A percentile compares a stretch with the other conserved stretches of the same genome.
Conservation (phyloP, 2,113 vertebrate genomes). For the Sinocyclocheilus rhinocerous region DNA sequence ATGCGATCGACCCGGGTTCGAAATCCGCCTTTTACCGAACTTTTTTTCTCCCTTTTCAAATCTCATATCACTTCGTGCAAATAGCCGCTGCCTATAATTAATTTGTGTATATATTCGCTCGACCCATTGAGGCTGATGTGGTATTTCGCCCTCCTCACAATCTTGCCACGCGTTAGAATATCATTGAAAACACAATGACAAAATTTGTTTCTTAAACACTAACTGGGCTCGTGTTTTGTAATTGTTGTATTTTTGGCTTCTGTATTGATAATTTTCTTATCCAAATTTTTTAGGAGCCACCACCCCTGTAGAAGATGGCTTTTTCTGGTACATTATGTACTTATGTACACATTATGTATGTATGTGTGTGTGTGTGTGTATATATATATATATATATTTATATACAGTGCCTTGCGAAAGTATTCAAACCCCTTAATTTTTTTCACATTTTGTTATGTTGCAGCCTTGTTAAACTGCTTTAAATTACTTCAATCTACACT, state of each 20-base stretch:
- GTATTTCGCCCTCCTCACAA: background rate
- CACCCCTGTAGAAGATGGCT: background rate
- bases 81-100: background rate
- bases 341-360: background rate
- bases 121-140: background rate
- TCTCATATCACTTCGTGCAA: too few species aligned
- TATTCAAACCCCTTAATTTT: too few species aligned
- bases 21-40: too few species aligned
- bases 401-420: too few species aligned
- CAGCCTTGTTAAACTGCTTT: too few species aligned
- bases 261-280: background rate
- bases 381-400: too few species aligned
- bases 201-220: background rate
- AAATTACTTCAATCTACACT: too few species aligned
- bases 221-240: background rate
- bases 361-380: too few species aligned
- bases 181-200: background rate
- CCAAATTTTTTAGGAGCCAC: background rate
- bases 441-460: too few species aligned
- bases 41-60: too few species aligned
- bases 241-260: background rate
- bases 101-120: background rate
- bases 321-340: background rate
- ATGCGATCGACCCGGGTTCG: too few species aligned
- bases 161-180: background rate